These are phyloP conservation scores for Lithophane semibrunnea DNA, from an alignment of 2,888 invertebrate genomes.

Conservation along the genomic window DNA sequence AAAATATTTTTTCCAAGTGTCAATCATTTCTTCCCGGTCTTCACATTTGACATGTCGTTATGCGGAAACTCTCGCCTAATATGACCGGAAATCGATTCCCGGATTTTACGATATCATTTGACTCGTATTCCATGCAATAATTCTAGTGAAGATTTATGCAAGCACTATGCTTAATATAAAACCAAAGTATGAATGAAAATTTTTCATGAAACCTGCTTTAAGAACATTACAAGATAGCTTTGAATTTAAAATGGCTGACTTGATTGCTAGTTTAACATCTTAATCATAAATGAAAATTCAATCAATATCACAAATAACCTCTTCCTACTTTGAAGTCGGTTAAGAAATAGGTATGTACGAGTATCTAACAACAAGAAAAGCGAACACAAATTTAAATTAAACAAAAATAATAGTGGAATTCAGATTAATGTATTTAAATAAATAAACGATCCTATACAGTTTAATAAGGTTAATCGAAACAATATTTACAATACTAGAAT, in stretches of 20 bases:
- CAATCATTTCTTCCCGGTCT: conserved; percentile 11
- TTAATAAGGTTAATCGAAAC: conserved; percentile 43
- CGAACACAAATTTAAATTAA: not conserved
- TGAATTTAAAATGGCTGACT: not conserved
- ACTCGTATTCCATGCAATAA: not conserved
- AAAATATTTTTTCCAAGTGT: conserved; percentile 31
- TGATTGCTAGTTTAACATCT: not conserved
- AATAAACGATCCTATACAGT: conserved; percentile 19
- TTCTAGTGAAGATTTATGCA: not conserved
- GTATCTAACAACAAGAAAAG: not conserved
- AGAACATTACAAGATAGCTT: not conserved
- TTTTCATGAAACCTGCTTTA: too few relatives aligned
- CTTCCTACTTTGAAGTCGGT: too few relatives aligned
- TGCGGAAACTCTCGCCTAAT: conserved; percentile 13
- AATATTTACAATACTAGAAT: conserved; percentile 44
- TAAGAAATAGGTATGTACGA: too few relatives aligned
- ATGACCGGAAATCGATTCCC: conserved; percentile 20
- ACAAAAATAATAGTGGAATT: conserved; percentile 10
- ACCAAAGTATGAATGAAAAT: not conserved
- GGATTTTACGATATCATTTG: conserved; percentile 18
- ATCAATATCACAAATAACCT: not conserved
- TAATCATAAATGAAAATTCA: not conserved
- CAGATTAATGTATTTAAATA: conserved; percentile 24
- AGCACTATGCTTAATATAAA: not conserved
- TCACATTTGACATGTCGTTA: conserved; percentile 36